Conservation (phyloP, 2,888 invertebrate species). For the Callinectes sapidus region DNA sequence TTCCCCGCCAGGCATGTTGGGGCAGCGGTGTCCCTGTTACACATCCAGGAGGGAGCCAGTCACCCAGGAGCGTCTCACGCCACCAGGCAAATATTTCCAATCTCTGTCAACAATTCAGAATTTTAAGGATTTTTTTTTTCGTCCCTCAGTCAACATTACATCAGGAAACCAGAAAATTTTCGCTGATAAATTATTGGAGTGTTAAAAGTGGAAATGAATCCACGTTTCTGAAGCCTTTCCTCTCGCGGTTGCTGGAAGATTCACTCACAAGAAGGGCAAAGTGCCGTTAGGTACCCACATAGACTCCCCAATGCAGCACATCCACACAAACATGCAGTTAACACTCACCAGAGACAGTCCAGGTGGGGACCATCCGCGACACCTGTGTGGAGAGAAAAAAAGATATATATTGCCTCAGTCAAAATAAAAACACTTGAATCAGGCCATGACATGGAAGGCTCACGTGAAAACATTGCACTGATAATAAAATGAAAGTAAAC, state of each 20-base stretch:
- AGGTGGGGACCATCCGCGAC: neutral
- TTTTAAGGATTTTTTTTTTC: slow-evolving; percentile 21
- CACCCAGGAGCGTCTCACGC: neutral
- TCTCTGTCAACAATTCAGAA: slow-evolving; percentile 39
- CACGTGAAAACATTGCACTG: neutral
- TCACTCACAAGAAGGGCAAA: neutral
- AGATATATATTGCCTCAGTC: neutral
- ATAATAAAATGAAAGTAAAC: neutral
- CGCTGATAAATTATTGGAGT: slow-evolving; percentile 4
- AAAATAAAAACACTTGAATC: neutral
- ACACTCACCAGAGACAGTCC: neutral
- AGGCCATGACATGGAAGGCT: neutral
- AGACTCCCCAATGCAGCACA: neutral
- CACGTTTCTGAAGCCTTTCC: neutral
- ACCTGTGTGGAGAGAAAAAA: neutral
- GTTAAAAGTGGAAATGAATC: neutral
- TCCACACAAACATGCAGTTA: neutral
- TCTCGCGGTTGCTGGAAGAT: neutral
- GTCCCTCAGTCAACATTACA: slow-evolving; percentile 33
- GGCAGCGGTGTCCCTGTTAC: neutral
- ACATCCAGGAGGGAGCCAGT: neutral
- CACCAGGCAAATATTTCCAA: slow-evolving; percentile 34
- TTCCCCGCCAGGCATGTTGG: neutral
- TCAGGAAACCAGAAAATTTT: neutral
- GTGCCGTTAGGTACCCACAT: neutral